These are phyloP conservation scores for Sciaenops ocellatus DNA, from an alignment of 2,797 vertebrate species.

Conservation along the genomic window DNA sequence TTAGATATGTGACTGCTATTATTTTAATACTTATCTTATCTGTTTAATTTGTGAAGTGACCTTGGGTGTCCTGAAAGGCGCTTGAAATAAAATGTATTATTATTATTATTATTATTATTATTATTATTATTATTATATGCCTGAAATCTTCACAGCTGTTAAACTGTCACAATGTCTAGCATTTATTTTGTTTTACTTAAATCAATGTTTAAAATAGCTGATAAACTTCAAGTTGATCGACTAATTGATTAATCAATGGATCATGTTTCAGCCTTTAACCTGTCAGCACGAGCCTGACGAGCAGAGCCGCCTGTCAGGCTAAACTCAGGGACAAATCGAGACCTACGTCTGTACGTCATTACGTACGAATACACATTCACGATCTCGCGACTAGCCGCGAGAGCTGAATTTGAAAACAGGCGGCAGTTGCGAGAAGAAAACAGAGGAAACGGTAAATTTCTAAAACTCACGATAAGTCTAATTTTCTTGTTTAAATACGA, in stretches of 20 bases:
- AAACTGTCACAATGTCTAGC: not conserved
- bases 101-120: too few relatives aligned
- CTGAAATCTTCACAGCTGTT: too few relatives aligned
- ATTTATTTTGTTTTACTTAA: too few relatives aligned
- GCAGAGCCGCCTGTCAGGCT: not conserved
- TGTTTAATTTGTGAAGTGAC: too few relatives aligned
- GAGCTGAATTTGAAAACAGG: constrained; percentile 81
- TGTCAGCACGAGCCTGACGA: not conserved
- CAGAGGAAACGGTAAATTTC: constrained; percentile 32
- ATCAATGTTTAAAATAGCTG: not conserved
- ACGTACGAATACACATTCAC: not conserved
- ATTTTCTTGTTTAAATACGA: accelerated
- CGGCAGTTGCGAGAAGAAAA: constrained; percentile 55
- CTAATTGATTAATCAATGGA: too few relatives aligned
- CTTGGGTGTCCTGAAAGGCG: too few relatives aligned
- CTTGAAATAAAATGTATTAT: too few relatives aligned
- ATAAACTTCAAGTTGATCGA: not conserved
- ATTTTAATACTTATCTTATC: too few relatives aligned
- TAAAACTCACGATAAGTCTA: not conserved
- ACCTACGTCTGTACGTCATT: not conserved
- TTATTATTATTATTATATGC: too few relatives aligned
- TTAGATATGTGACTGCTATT: too few relatives aligned
- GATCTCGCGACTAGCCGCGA: constrained; percentile 68
- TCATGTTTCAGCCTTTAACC: too few relatives aligned
- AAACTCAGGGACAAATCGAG: not conserved